Evolutionary conservation across 2,797 vertebrate genomes (phyloP).

Genomic region (Siniperca obscura): DNA sequence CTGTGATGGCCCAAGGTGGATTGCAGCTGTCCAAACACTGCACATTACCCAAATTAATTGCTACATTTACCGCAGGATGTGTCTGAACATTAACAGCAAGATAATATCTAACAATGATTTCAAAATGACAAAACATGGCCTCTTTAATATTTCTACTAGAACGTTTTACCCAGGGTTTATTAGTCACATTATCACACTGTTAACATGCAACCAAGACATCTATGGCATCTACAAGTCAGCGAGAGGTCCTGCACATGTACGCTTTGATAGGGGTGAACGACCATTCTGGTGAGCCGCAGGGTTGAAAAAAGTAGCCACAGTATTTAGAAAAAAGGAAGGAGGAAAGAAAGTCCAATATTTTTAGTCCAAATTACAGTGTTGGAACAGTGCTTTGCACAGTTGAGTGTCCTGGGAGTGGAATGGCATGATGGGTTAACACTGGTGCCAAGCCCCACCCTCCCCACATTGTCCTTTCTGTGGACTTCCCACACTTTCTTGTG

Average conservation of each 20-base stretch:
- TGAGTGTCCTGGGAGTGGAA: constrained; percentile 87
- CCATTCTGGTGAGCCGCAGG: constrained; percentile 87
- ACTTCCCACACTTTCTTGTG: constrained; percentile 78
- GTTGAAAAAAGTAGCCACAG: constrained; percentile 83
- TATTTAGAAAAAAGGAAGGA: constrained; percentile 87
- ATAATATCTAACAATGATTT: constrained; percentile 26
- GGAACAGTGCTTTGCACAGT: constrained; percentile 87
- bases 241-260: constrained; percentile 83
- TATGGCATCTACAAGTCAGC: constrained; percentile 74
- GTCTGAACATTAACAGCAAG: constrained; percentile 57
- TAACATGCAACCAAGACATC: constrained; percentile 67
- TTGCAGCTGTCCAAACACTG: constrained; percentile 51
- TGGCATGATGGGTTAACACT: constrained; percentile 85
- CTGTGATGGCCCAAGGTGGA: constrained; percentile 54
- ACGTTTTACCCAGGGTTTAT: constrained; percentile 24
- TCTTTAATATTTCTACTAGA: constrained; percentile 32
- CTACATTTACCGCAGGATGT: constrained; percentile 53
- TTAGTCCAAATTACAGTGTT: constrained; percentile 91
- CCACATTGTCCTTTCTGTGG: constrained; percentile 83
- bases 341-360: constrained; percentile 90
- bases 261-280: constrained; percentile 85
- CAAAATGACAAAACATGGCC: constrained; percentile 33
- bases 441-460: constrained; percentile 87
- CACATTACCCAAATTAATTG: constrained; percentile 43
- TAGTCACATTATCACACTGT: constrained; percentile 44